Evolutionary conservation across 2,888 invertebrate species (phyloP).

Genomic region (Hemistola chrysoprasaria): DNA sequence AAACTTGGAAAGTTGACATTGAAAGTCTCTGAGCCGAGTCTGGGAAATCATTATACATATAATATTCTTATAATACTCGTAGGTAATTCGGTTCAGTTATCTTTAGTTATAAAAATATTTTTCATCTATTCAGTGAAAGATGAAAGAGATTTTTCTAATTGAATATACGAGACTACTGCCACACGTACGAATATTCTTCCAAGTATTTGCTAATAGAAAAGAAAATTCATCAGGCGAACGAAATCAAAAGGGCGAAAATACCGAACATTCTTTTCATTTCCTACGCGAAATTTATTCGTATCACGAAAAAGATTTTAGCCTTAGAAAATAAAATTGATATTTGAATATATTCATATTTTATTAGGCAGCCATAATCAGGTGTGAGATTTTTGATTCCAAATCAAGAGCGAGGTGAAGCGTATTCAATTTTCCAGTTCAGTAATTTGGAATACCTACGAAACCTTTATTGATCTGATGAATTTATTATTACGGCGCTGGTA

Average conservation of each 20-base stretch:
- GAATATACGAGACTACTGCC: not conserved
- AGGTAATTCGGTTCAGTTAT: too few species aligned
- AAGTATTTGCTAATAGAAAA: constrained; percentile 10
- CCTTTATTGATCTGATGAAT: constrained; percentile 25
- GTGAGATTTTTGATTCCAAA: constrained; percentile 41
- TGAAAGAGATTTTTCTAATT: not conserved
- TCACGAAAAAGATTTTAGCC: constrained; percentile 35
- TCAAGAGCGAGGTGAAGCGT: constrained; percentile 12
- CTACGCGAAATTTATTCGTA: constrained; percentile 21
- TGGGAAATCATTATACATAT: too few species aligned
- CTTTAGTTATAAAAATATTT: too few species aligned
- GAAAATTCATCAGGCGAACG: constrained; percentile 12
- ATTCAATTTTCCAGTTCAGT: constrained; percentile 44
- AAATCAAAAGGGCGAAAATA: constrained; percentile 21
- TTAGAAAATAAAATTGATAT: constrained; percentile 40
- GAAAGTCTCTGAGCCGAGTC: too few species aligned
- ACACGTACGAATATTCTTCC: constrained; percentile 3
- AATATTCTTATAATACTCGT: too few species aligned
- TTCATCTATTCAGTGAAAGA: constrained; percentile 11
- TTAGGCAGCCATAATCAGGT: constrained; percentile 40
- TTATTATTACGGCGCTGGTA: constrained; percentile 26
- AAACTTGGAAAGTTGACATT: too few species aligned
- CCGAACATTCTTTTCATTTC: constrained; percentile 20
- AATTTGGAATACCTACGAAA: constrained; percentile 33
- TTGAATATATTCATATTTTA: constrained; percentile 55